Conservation (phyloP, 1,140 invertebrate genomes). For the Chionoecetes opilio region DNA sequence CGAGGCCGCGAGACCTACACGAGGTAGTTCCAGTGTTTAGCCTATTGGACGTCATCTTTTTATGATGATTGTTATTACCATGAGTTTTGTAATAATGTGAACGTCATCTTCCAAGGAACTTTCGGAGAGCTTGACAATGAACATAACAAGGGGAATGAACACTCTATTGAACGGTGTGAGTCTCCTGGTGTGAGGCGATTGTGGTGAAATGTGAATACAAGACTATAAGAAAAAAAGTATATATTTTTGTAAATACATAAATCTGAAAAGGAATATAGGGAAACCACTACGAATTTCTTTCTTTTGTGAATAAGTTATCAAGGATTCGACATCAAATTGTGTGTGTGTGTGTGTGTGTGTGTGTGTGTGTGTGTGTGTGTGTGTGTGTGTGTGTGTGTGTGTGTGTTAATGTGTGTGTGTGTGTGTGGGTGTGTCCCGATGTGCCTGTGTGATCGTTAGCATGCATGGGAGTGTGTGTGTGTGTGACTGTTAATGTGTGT, state of each 20-base stretch:
- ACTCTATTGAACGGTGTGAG: too few relatives aligned
- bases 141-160: background rate
- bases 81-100: background rate
- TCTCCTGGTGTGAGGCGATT: background rate
- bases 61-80: background rate
- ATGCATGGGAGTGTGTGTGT: constrained; percentile 43
- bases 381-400: background rate
- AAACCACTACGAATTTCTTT: background rate
- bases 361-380: background rate
- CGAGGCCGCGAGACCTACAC: too few relatives aligned
- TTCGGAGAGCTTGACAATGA: background rate
- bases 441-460: background rate
- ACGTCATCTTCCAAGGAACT: background rate
- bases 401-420: background rate
- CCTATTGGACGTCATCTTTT: background rate
- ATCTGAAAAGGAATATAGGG: background rate
- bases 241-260: constrained; percentile 72
- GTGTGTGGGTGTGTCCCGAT: background rate
- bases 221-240: constrained; percentile 49
- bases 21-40: too few relatives aligned
- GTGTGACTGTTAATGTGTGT: constrained; percentile 27
- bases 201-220: background rate
- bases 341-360: background rate
- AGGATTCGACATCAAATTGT: background rate
- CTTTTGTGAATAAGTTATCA: background rate